These are phyloP conservation scores for Gryllus longicercus DNA, from an alignment of 2,888 invertebrate species.

Conservation along the genomic window DNA sequence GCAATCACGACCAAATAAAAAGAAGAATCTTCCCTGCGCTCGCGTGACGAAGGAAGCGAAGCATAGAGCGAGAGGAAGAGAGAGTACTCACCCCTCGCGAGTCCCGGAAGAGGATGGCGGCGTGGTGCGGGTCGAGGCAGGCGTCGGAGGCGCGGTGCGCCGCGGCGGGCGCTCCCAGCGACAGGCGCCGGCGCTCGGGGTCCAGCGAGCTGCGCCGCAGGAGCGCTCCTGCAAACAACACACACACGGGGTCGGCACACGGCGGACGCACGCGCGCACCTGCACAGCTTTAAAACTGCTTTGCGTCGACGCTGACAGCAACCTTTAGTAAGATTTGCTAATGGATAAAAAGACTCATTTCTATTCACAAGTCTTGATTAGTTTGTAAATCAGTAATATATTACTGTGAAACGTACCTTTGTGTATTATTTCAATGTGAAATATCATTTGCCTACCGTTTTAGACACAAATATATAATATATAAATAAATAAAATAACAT, in stretches of 20 bases:
- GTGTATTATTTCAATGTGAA: no score
- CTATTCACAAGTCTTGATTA: no score
- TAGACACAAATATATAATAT: no score
- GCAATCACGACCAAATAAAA: no score
- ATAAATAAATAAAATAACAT: no score
- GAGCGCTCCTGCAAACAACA: slow-evolving; percentile 62
- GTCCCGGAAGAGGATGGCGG: slow-evolving; percentile 86
- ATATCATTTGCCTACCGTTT: no score
- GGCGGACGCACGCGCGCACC: not conserved
- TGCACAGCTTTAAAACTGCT: not conserved
- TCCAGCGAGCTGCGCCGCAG: slow-evolving; percentile 72
- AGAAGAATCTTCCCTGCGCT: no score
- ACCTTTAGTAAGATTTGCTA: not conserved
- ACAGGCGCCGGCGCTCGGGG: slow-evolving; percentile 69
- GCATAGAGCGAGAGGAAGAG: no score
- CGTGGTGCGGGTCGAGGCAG: slow-evolving; percentile 80
- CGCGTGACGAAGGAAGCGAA: no score
- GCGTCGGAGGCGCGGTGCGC: slow-evolving; percentile 72
- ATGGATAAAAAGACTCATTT: no score
- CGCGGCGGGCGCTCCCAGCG: slow-evolving; percentile 61
- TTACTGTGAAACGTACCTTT: no score
- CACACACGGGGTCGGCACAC: not conserved
- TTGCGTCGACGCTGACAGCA: not conserved
- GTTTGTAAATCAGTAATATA: no score
- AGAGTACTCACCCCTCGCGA: slow-evolving; percentile 79